Evolutionary conservation across 2,888 invertebrate species (phyloP).

Genomic region (Idaea biselata): DNA sequence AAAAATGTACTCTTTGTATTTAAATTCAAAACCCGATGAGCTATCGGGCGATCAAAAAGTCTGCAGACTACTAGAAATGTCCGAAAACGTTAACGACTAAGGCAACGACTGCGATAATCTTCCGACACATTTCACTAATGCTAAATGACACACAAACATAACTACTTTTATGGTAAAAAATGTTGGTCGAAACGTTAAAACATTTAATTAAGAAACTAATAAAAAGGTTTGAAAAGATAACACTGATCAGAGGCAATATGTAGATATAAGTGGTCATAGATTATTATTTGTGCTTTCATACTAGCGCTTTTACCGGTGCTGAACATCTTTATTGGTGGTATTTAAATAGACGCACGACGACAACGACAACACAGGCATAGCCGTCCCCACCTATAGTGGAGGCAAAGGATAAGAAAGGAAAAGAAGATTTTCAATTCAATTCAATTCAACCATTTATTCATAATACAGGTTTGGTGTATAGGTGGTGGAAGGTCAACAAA

Average conservation of each 20-base stretch:
- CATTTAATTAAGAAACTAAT: neutral
- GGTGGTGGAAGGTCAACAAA: too few relatives aligned
- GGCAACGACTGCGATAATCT: neutral
- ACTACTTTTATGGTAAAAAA: constrained; percentile 6
- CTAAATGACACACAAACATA: constrained; percentile 4
- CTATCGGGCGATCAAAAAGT: neutral
- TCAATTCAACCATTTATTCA: too few relatives aligned
- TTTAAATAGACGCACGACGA: too few relatives aligned
- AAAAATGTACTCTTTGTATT: too few relatives aligned
- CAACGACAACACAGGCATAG: too few relatives aligned
- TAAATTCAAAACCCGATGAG: neutral
- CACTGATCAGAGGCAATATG: neutral
- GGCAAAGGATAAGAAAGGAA: too few relatives aligned
- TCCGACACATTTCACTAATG: neutral
- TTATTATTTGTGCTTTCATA: constrained; percentile 4
- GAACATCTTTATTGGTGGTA: too few relatives aligned
- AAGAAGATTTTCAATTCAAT: too few relatives aligned
- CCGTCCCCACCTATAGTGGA: too few relatives aligned
- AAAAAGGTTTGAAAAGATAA: neutral
- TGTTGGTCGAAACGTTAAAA: neutral
- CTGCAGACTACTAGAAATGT: neutral
- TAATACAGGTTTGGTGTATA: too few relatives aligned
- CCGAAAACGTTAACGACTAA: neutral
- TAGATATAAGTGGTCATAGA: neutral
- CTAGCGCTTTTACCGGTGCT: neutral